Conservation (phyloP, 2,113 vertebrate species). For the Notothenia rossii region DNA sequence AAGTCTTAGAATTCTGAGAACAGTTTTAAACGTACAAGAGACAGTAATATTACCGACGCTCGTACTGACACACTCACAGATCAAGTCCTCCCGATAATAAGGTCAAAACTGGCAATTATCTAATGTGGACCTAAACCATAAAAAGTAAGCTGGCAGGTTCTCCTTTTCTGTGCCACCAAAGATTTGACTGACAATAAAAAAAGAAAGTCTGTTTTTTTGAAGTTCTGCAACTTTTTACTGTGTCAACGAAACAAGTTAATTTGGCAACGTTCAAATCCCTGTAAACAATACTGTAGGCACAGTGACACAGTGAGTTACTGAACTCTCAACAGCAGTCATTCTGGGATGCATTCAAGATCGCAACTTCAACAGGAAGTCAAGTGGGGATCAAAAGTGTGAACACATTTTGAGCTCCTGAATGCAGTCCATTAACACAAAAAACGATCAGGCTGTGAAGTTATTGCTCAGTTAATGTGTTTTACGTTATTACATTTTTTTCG, state of each 20-base stretch:
- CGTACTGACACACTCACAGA: conserved; percentile 35
- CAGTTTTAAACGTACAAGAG: conserved; percentile 78
- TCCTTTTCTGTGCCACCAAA: conserved; percentile 12
- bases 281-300: conserved; percentile 70
- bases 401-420: conserved; percentile 33
- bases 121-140: conserved; percentile 44
- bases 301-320: conserved; percentile 53
- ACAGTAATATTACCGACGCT: conserved; percentile 64
- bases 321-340: conserved; percentile 38
- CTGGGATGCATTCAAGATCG: conserved; percentile 53
- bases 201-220: neutral
- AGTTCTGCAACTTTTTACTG: conserved; percentile 33
- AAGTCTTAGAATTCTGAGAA: conserved; percentile 84
- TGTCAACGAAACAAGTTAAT: conserved; percentile 44
- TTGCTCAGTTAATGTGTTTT: conserved; percentile 60
- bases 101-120: conserved; percentile 20
- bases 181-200: conserved; percentile 31
- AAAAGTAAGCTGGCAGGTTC: conserved; percentile 38
- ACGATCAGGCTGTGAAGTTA: conserved; percentile 46
- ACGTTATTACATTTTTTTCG: neutral
- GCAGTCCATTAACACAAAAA: conserved; percentile 20
- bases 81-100: conserved; percentile 25
- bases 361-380: conserved; percentile 41
- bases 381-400: conserved; percentile 28
- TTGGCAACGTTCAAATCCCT: conserved; percentile 70